A percentile compares a stretch with the other conserved stretches of the same genome.
These are phyloP conservation scores for Ariopsis seemanni DNA, from an alignment of 2,113 vertebrate species.

Conservation along the genomic window DNA sequence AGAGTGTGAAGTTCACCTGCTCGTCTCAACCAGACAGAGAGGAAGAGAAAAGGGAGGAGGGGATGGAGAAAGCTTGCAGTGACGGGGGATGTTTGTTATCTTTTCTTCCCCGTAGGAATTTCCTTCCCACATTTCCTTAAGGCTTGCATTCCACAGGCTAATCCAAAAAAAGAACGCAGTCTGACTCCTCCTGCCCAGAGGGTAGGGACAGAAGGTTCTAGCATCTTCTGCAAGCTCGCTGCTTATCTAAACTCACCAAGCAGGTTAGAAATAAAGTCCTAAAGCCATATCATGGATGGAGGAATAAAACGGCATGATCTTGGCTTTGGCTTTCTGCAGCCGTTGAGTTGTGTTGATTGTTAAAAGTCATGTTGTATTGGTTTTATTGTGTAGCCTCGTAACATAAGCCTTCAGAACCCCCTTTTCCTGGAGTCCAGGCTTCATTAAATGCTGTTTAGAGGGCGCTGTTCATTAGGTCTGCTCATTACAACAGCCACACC, in stretches of 20 bases:
- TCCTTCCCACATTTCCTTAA: conserved; percentile 67
- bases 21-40: conserved; percentile 41
- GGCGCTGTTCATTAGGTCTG: not conserved
- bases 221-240: conserved; percentile 49
- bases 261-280: not conserved
- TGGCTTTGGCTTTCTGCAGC: too few species aligned
- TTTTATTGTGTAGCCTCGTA: not conserved
- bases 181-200: conserved; percentile 41
- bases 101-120: conserved; percentile 68
- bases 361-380: not conserved
- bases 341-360: not conserved
- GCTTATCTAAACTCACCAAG: not conserved
- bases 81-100: conserved; percentile 65
- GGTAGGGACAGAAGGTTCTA: conserved; percentile 52
- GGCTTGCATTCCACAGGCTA: conserved; percentile 62
- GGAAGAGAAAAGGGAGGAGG: not conserved
- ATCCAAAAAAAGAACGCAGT: conserved; percentile 24
- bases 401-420: not conserved
- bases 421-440: not conserved
- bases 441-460: not conserved
- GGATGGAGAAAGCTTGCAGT: conserved; percentile 63
- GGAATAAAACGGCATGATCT: not conserved
- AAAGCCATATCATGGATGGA: not conserved
- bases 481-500: not conserved
- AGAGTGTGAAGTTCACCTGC: conserved; percentile 69